Base-by-base conservation (phyloP, 2,113 vertebrate species). In the Spea multiplicata region DNA sequence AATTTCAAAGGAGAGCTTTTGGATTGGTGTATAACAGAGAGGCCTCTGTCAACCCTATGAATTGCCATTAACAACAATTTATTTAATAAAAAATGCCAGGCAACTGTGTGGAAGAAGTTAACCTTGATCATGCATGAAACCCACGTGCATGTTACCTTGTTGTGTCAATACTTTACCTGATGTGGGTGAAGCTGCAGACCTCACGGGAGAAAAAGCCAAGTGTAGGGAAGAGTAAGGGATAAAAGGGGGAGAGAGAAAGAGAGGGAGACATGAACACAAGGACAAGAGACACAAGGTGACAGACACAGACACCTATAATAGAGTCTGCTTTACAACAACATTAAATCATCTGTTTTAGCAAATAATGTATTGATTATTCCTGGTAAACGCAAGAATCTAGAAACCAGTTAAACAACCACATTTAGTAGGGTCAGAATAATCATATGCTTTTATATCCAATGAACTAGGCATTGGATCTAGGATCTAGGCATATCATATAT, bases 151-250 rank as follows among this genome's bases (percentile, higher is more conserved):
- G 49, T 94, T 95, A 95, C 95, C 93, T 94, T 94, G 77, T 88
- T 82, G 82, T 81, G 90, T 83, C 71, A 87, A 85, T 84, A 94
- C 94, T 85, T 89, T 96, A 95, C 93, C 94, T 94, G 92, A 90
- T 57, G 91, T 94, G 86, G 92, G 90, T 80, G 94, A 88, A 85
- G 93, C 92, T 90, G 96, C 95, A 94, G 92, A 72, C 85, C 90
- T 90, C 83, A 88, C 87, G 89, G 87, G 83, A 85, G 85, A 84
- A 82, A 85, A 9, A 83, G 70, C 78, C 85, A 80, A 78, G 59
- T 86, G 82, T 77, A 86, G 81, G 82, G 86, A 82, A 87, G 86
- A 91, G 83, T 47, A 74, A 74, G 13, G 80, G 88, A 87, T 89
- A 91, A 86, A 83, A 75, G 83, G 82, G 79, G 61, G 49, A 74